Percentiles rank a stretch among this genome's conserved stretches.
Conservation (phyloP, 2,797 vertebrate genomes). For the Prionace glauca region DNA sequence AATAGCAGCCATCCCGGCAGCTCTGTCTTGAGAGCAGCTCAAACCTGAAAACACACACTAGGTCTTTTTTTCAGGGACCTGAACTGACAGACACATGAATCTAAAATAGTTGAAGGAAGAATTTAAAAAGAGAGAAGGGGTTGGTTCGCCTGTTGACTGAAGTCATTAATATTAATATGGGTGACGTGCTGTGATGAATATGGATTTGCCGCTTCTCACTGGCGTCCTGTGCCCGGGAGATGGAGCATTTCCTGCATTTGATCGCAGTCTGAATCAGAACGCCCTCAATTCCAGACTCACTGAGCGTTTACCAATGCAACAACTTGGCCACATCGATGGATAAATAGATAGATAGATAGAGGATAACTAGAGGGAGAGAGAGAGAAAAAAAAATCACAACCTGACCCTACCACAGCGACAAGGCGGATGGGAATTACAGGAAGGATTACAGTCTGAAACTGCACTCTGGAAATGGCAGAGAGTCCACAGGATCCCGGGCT, state of each 20-base stretch:
- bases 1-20: too few relatives aligned
- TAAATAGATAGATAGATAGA: background rate
- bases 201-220: background rate
- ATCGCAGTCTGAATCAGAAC: background rate
- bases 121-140: background rate
- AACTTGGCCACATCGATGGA: constrained; percentile 6
- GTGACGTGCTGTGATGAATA: constrained; percentile 11
- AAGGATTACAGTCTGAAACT: background rate
- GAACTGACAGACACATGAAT: background rate
- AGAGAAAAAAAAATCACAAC: background rate
- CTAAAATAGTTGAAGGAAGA: background rate
- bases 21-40: background rate
- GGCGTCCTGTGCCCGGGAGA: constrained; percentile 13
- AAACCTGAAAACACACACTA: background rate
- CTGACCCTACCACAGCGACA: too few relatives aligned
- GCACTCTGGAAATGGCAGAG: constrained; percentile 36
- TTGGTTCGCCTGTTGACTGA: background rate
- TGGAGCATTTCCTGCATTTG: background rate
- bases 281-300: background rate
- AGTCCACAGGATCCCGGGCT: constrained; percentile 44
- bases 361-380: background rate
- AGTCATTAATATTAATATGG: background rate
- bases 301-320: background rate
- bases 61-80: background rate
- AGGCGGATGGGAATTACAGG: constrained; percentile 9